Base-by-base conservation (phyloP, 2,113 vertebrate species). In the Plectropomus leopardus region DNA sequence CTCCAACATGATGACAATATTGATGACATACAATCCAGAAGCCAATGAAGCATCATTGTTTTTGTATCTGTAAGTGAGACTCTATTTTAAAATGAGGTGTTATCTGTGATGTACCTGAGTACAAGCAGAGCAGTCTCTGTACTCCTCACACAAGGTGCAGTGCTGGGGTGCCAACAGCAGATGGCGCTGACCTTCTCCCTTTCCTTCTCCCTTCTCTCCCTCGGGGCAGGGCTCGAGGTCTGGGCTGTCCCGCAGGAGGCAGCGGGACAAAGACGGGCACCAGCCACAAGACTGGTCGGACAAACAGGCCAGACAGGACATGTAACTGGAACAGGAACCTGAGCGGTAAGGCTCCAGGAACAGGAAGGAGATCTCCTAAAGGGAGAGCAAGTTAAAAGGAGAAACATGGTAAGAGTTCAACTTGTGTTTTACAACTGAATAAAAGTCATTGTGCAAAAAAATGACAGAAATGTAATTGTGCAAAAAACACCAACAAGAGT, bases 271-370 rank as follows among this genome's bases (percentile, higher is more conserved):
- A 40, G 93, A 92, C 0, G 94, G 90, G 83, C 97, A 98, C 97
- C 97, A 98, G 84, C 97, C 97, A 0, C 97, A 98, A 34, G 96
- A 96, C 92, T 98, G 97, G 86, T 98, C 97, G 0, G 97, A 96
- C 48, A 98, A 86, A 86, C 97, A 98, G 45, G 96, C 96, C 85
- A 95, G 91, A 82, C 97, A 98, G 7, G 97, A 98, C 73, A 88
- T 93, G 89, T 97, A 97, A 0, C 89, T 89, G 10, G 90, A 30
- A 3, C 97, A 98, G 54, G 93, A 93, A 0, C 92, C 95, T 0
- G 97, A 97, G 30, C 95, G 96, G 85, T 94, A 96, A 0, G 97
- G 97, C 88, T 98, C 97, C 93, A 97, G 70, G 88, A 98, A 98
- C 55, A 98, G 93, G 92, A 97, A 97, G 54, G 96, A 97, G 88